Evolutionary conservation across 1,140 invertebrate genomes (phyloP).

Genomic region (Lasioglossum albipes): DNA sequence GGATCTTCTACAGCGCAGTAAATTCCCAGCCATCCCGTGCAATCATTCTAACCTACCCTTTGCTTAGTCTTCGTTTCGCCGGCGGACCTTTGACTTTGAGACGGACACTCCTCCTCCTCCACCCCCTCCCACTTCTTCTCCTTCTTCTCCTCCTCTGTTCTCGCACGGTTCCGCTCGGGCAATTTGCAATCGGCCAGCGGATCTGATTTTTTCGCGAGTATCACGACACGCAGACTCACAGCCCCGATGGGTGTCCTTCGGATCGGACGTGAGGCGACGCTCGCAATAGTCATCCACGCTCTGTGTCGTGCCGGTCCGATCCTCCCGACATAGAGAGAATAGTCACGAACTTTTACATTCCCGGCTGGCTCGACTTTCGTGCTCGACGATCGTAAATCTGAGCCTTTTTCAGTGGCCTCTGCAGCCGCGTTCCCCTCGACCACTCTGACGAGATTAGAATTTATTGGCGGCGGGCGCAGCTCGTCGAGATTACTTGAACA

Average conservation of each 20-base stretch:
- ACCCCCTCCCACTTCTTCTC: not conserved
- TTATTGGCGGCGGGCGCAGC: not conserved
- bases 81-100: conserved; percentile 52
- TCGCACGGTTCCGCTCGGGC: conserved; percentile 34
- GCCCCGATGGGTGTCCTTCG: conserved; percentile 21
- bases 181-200: conserved; percentile 53
- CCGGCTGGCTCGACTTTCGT: conserved; percentile 22
- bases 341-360: not conserved
- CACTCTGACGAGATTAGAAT: conserved; percentile 11
- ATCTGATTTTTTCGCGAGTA: conserved; percentile 39
- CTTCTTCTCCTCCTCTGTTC: conserved; percentile 3
- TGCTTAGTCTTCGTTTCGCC: conserved; percentile 41
- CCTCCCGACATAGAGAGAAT: not conserved
- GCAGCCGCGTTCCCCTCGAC: no score
- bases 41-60: conserved; percentile 57
- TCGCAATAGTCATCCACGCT: not conserved
- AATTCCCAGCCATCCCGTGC: conserved; percentile 53
- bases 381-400: conserved; percentile 19
- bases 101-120: not conserved
- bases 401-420: not conserved
- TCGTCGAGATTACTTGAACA: conserved; percentile 12
- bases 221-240: not conserved
- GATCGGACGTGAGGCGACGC: conserved; percentile 17
- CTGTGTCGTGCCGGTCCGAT: not conserved
- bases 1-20: conserved; percentile 37